Conservation (phyloP, 2,888 invertebrate genomes). For the Eudemis profundana region DNA sequence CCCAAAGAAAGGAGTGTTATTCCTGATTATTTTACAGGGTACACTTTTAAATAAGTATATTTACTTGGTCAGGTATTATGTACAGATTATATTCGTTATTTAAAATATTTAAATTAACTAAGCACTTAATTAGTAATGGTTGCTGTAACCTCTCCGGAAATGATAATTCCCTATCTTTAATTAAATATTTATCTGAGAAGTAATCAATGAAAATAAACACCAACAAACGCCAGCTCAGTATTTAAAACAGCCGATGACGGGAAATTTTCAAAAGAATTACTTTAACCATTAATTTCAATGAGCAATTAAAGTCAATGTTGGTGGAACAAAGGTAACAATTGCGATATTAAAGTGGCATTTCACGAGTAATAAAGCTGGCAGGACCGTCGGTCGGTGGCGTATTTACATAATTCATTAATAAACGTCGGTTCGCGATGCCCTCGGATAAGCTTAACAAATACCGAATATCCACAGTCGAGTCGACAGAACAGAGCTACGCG, state of each 20-base stretch:
- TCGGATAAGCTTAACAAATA: slow-evolving; percentile 77
- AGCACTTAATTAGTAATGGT: neutral
- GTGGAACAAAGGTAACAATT: slow-evolving; percentile 57
- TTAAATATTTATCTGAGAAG: slow-evolving; percentile 19
- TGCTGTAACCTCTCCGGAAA: neutral
- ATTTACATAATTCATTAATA: slow-evolving; percentile 83
- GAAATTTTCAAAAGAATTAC: slow-evolving; percentile 51
- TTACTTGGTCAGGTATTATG: too few relatives aligned
- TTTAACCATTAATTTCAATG: slow-evolving; percentile 52
- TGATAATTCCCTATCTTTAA: slow-evolving; percentile 25
- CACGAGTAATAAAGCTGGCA: slow-evolving; percentile 70
- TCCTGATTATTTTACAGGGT: too few relatives aligned
- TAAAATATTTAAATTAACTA: neutral
- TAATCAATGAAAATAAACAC: slow-evolving; percentile 19
- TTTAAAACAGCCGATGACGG: slow-evolving; percentile 45
- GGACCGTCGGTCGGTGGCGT: slow-evolving; percentile 59
- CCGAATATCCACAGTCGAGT: slow-evolving; percentile 60
- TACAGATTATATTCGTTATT: too few relatives aligned
- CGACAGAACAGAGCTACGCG: slow-evolving; percentile 46
- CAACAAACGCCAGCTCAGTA: slow-evolving; percentile 5
- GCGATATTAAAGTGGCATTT: slow-evolving; percentile 66
- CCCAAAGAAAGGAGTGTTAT: too few relatives aligned
- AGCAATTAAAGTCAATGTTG: slow-evolving; percentile 51
- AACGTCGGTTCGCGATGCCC: slow-evolving; percentile 73
- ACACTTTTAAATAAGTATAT: too few relatives aligned